A percentile compares a stretch with the other conserved stretches of the same genome.
These are phyloP conservation scores for Enteromius mattozi DNA, from an alignment of 2,797 vertebrate genomes.

Conservation along the genomic window DNA sequence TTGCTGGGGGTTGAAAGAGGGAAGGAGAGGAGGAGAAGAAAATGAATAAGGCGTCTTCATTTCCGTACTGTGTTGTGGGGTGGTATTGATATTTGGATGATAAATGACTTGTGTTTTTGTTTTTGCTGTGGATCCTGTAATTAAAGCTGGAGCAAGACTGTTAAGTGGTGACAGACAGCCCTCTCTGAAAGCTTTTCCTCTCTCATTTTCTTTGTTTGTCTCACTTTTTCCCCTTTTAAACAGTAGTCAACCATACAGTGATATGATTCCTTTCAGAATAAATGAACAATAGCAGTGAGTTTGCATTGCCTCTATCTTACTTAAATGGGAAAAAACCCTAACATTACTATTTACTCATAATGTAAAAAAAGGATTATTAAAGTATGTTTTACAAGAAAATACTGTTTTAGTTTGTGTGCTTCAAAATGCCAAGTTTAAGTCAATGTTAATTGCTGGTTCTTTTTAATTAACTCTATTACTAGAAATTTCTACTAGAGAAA, in stretches of 20 bases:
- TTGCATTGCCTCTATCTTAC: background rate
- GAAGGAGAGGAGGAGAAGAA: background rate
- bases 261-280: background rate
- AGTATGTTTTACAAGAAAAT: background rate
- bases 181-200: background rate
- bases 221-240: background rate
- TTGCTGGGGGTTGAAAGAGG: slow-evolving; percentile 28
- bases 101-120: slow-evolving; percentile 19
- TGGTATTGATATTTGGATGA: slow-evolving; percentile 14
- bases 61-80: slow-evolving; percentile 1
- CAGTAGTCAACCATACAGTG: background rate
- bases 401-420: background rate
- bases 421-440: background rate
- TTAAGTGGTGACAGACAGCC: slow-evolving; percentile 2
- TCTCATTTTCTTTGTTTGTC: slow-evolving; percentile 6
- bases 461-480: background rate
- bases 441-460: background rate
- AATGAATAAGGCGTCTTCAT: slow-evolving; percentile 46
- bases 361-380: background rate
- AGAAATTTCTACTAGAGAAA: background rate
- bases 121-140: slow-evolving; percentile 9
- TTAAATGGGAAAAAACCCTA: background rate
- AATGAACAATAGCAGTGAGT: background rate
- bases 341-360: background rate
- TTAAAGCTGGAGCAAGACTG: background rate